Evolutionary conservation across 2,797 vertebrate genomes (phyloP).

Genomic region (Oreortyx pictus): DNA sequence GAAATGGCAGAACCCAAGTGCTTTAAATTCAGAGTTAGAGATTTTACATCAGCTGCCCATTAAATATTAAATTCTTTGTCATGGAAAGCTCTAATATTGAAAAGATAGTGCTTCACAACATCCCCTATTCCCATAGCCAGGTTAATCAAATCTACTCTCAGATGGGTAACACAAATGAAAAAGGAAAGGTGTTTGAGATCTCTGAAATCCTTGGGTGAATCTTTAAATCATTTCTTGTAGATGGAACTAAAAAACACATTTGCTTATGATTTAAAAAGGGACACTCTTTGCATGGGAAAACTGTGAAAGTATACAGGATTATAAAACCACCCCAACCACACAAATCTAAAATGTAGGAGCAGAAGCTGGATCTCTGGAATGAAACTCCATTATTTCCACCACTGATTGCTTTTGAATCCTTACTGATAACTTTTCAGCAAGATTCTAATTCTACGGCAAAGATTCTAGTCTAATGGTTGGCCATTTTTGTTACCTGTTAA

Average conservation of each 20-base stretch:
- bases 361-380: neutral
- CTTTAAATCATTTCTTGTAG: neutral
- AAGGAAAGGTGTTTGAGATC: neutral
- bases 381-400: neutral
- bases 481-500: neutral
- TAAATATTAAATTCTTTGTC: neutral
- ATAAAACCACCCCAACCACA: neutral
- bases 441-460: neutral
- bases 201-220: neutral
- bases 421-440: neutral
- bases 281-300: neutral
- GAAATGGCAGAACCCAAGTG: neutral
- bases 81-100: neutral
- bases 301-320: fast-evolving
- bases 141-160: neutral
- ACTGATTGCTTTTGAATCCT: neutral
- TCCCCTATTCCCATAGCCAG: neutral
- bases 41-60: neutral
- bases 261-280: neutral
- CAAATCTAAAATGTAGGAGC: neutral
- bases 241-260: neutral
- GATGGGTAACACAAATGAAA: neutral
- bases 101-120: neutral
- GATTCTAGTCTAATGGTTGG: neutral
- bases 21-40: neutral